Base-by-base conservation (phyloP, 2,797 vertebrate genomes). In the Lagothrix lagotricha region DNA sequence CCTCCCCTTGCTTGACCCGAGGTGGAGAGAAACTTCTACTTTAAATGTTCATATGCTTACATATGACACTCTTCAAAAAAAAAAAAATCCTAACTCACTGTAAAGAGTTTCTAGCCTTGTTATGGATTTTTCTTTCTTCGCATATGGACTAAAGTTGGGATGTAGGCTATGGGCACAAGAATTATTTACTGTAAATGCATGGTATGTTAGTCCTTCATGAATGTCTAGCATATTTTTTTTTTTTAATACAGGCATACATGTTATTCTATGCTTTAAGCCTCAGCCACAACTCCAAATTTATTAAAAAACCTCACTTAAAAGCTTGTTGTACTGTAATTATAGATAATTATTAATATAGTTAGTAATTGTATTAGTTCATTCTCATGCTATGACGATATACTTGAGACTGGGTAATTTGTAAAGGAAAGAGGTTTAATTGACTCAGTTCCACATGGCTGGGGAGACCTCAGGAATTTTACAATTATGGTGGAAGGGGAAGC, bases 221-320 rank as follows among this genome's bases (percentile, higher is more conserved):
- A 89, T 94, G 22, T 79, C 17, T 79, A 91, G 44, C 72, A 76
- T 13, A 33, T 95, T 52, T 58, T 19, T 96, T 93, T 54, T 20
- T 54, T 72, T 54, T 52, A 91, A 88, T 61, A 24, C 22, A 10
- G 20, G 12, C 7, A 6, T 94, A 58, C 4, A 44, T 89, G 61
- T 77, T 5, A 85, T 48, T 91, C 44, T 86, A 64, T 36, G 17
- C 73, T 84, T 88, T 90, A 67, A 93, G 12, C 30, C 36, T 86
- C 28, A 94, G 72, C 19, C 57, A 5, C 85, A 92, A 96, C 22
- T 84, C 77, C 44, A 94, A 92, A 81, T 67, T 93, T 88, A 82
- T 88, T 46, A 24, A 96, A 96, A 96, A 95, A 64, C 2, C 3
- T 86, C 64, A 70, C 26, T 84, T 88, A 70, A 44, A 54, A 87